Conservation (phyloP, 2,797 vertebrate genomes). For the Enteromius argenteus region DNA sequence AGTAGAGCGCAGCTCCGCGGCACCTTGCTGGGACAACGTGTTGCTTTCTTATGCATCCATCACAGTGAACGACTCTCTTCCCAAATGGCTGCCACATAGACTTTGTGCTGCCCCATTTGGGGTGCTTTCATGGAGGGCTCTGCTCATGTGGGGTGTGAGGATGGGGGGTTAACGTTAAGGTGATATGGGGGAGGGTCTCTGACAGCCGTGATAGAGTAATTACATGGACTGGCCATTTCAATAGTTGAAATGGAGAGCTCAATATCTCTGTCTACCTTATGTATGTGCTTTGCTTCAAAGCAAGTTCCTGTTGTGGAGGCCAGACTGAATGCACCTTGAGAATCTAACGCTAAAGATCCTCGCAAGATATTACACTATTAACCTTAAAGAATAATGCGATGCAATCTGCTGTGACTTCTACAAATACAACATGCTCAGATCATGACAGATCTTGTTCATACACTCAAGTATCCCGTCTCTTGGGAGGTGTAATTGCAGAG, state of each 20-base stretch:
- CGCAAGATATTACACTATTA: background rate
- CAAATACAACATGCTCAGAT: constrained; percentile 30
- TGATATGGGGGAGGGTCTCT: constrained; percentile 57
- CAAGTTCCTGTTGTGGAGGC: constrained; percentile 42
- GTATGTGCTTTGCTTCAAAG: background rate
- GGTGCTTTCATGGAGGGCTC: constrained; percentile 50
- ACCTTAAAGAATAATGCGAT: background rate
- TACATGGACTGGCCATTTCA: constrained; percentile 33
- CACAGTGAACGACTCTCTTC: constrained; percentile 77
- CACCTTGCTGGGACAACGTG: constrained; percentile 78
- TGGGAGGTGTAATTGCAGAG: constrained; percentile 70
- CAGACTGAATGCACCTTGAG: background rate
- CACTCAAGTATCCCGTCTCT: constrained; percentile 55
- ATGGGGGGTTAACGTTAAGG: constrained; percentile 49
- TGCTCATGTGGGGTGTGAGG: constrained; percentile 46
- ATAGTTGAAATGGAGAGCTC: constrained; percentile 6
- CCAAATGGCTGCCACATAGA: constrained; percentile 80
- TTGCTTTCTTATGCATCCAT: constrained; percentile 78
- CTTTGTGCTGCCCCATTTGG: constrained; percentile 74
- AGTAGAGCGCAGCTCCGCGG: constrained; percentile 76
- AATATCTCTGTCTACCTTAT: background rate
- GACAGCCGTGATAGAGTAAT: constrained; percentile 4
- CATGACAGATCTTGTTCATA: constrained; percentile 21
- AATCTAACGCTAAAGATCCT: background rate
- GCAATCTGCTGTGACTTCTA: constrained; percentile 8